Evolutionary conservation across 1,140 invertebrate genomes (phyloP).

Genomic region (Melitaea cinxia): DNA sequence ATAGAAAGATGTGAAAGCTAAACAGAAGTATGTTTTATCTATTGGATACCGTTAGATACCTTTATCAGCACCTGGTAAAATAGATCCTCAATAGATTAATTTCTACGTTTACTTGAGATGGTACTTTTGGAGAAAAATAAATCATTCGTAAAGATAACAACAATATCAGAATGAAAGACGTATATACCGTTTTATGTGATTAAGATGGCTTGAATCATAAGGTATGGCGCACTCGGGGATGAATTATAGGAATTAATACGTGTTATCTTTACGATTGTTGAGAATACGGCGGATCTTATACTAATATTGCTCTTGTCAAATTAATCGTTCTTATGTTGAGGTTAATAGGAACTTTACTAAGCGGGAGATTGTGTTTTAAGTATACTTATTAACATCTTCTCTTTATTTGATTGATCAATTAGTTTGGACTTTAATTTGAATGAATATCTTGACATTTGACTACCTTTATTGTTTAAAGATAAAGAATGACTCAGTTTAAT

Average conservation of each 20-base stretch:
- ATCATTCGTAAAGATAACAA: neutral
- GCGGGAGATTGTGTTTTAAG: neutral
- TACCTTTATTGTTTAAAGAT: no score
- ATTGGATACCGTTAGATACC: no score
- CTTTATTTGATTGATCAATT: no score
- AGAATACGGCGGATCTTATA: slow-evolving; percentile 5
- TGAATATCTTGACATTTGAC: no score
- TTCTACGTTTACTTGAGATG: neutral
- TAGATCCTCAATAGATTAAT: neutral
- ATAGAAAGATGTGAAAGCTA: no score
- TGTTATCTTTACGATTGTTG: slow-evolving; percentile 13
- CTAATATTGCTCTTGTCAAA: slow-evolving; percentile 9
- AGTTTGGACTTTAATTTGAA: no score
- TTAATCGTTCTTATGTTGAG: neutral
- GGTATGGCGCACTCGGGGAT: slow-evolving; percentile 9
- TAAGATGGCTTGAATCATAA: slow-evolving; percentile 12
- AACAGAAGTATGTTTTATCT: no score
- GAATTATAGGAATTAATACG: slow-evolving; percentile 13
- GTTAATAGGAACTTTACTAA: neutral
- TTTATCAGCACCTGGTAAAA: no score
- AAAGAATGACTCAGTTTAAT: no score
- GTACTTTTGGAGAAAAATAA: neutral
- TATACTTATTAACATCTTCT: neutral
- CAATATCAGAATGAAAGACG: slow-evolving; percentile 8
- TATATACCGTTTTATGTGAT: slow-evolving; percentile 6